Evolutionary conservation across 2,888 invertebrate genomes (phyloP).

Genomic region (Andrena bucephala): DNA sequence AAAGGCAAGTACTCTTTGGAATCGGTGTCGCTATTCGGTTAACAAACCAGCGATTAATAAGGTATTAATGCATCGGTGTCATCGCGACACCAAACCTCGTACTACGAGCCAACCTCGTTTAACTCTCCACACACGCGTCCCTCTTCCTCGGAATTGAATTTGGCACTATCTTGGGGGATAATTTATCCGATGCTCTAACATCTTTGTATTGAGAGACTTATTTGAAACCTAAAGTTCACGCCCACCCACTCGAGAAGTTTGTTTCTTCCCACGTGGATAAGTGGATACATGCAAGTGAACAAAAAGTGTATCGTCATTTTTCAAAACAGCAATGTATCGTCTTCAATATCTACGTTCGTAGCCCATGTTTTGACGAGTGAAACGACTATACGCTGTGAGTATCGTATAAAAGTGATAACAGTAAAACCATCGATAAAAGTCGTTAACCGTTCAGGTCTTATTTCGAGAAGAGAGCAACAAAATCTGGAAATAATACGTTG

Average conservation of each 20-base stretch:
- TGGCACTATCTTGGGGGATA: slow-evolving; percentile 50
- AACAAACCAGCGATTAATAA: slow-evolving; percentile 46
- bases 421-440: no score
- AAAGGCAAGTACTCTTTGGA: neutral
- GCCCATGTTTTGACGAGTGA: no score
- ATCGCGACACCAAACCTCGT: slow-evolving; percentile 20
- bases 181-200: slow-evolving; percentile 19
- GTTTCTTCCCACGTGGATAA: no score
- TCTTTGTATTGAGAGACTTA: slow-evolving; percentile 20
- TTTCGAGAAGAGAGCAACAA: no score
- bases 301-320: neutral
- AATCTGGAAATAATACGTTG: no score
- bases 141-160: slow-evolving; percentile 47
- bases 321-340: no score
- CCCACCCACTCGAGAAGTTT: neutral
- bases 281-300: neutral
- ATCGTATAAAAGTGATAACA: no score
- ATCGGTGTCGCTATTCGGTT: neutral
- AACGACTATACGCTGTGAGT: no score
- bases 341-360: no score
- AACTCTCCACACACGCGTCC: slow-evolving; percentile 30
- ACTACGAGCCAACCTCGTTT: slow-evolving; percentile 42
- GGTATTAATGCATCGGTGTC: slow-evolving; percentile 49
- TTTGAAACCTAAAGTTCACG: neutral
- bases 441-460: no score